Base-by-base conservation (phyloP, 2,113 vertebrate species). In the Siniperca chuatsi region DNA sequence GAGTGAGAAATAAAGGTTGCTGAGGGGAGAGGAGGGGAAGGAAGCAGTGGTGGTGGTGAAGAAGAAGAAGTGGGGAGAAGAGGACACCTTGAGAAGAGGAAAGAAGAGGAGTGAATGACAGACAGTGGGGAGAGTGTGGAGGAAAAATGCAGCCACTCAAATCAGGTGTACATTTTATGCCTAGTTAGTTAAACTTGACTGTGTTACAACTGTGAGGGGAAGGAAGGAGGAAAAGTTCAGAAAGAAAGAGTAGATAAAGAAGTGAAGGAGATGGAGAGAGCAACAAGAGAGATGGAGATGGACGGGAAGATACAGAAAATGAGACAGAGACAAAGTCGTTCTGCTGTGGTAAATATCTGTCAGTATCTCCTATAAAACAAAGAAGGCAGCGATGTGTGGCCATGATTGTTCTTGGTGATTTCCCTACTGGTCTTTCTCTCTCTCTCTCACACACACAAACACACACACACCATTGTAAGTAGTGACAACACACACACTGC, bases 391-490 rank as follows among this genome's bases (percentile, higher is more conserved):
- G 70, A 90, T 82, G 93, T 90, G 94, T 87, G 89, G 79, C 78
- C 4, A 35, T 82, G 84, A 93, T 90, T 92, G 92, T 87, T 89
- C 77, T 75, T 75, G 65, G 55, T 93, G 91, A 94, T 93, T 94
- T 93, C 92, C 93, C 93, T 75, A 21, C 85, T 65, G 92, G 91
- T 83, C 71, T 61, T 6, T 57, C 44, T 21, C 76, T 68, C 54
- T 35, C 67, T 42, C 65, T 29, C 58, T 7, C 68, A 29, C 62
- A 42, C 67, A 33, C 29, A 67, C 74, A 70, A 55, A 54, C 42
- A 54, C 65, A 74, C 68, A 52, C 58, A 74, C 33, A 29, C 68
- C 18, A 84, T 81, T 89, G 74, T 84, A 80, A 61, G 55, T 25
- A 60, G 55, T 76, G 70, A 37, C 79, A 77, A 78, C 67, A 29